Conservation (phyloP, 2,797 vertebrate species). For the Phoebastria nigripes region DNA sequence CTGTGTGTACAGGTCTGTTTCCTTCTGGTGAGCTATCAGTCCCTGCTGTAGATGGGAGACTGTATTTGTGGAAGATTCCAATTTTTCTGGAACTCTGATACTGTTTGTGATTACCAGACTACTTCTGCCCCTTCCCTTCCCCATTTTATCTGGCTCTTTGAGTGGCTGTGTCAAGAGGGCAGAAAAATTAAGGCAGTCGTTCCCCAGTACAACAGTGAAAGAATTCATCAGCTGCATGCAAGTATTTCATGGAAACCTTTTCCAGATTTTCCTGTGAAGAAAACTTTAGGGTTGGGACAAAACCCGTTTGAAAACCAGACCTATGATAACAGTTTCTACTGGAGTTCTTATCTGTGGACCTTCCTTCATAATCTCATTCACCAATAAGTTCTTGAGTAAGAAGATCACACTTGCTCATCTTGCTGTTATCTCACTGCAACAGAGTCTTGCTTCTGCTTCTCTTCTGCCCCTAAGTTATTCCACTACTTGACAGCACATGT, state of each 20-base stretch:
- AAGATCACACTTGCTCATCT: background rate
- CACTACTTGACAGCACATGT: background rate
- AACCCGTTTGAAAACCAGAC: background rate
- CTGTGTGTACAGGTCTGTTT: background rate
- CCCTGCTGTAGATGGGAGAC: background rate
- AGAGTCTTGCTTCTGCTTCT: background rate
- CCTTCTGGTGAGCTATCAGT: background rate
- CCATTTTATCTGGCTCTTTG: background rate
- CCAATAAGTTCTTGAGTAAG: background rate
- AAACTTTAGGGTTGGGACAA: background rate
- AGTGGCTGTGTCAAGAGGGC: background rate
- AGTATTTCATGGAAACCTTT: background rate
- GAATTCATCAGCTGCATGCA: background rate
- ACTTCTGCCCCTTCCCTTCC: background rate
- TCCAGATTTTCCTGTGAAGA: background rate
- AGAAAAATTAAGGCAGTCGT: background rate
- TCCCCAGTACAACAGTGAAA: background rate
- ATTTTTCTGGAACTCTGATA: background rate
- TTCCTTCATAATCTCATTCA: background rate
- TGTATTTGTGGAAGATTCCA: background rate
- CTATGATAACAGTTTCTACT: background rate
- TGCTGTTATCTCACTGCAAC: background rate
- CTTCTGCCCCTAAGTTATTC: background rate
- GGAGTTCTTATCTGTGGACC: background rate
- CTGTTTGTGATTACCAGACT: background rate